phyloP scores from a whole-genome alignment of 2,113 vertebrate species.

The Leptobrachium leishanense region DNA sequence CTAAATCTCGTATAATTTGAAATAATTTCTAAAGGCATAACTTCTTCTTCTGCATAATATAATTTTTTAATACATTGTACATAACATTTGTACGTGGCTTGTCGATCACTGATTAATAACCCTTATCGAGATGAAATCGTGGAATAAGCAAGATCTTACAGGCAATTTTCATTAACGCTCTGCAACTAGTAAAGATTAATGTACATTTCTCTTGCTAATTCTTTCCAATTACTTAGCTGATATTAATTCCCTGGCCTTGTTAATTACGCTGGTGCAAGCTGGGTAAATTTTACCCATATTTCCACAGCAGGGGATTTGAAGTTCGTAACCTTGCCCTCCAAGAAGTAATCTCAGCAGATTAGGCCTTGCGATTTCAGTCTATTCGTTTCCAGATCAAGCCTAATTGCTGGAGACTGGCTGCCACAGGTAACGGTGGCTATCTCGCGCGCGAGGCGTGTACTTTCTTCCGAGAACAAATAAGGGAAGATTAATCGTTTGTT shows the following conservation, averaged over 20 bases:
- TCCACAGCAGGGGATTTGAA: constrained; percentile 75
- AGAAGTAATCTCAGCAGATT: constrained; percentile 74
- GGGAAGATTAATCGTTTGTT: constrained; percentile 98
- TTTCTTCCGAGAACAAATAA: constrained; percentile 80
- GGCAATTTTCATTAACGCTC: constrained; percentile 82
- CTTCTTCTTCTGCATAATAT: too few relatives aligned
- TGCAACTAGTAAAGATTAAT: constrained; percentile 86
- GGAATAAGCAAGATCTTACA: constrained; percentile 55
- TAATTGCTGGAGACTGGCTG: constrained; percentile 86
- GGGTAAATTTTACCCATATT: constrained; percentile 73
- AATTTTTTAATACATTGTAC: too few relatives aligned
- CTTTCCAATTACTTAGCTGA: constrained; percentile 84
- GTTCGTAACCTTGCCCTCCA: constrained; percentile 72
- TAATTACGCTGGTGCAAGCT: constrained; percentile 83
- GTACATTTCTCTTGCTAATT: constrained; percentile 83
- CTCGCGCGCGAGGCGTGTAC: constrained; percentile 68
- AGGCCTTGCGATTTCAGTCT: constrained; percentile 71
- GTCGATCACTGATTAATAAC: too few relatives aligned
- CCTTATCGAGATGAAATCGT: too few relatives aligned
- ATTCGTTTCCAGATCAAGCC: constrained; percentile 80
- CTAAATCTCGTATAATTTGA: too few relatives aligned
- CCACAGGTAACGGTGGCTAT: constrained; percentile 77
- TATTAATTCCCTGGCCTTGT: constrained; percentile 83
- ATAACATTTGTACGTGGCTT: too few relatives aligned
- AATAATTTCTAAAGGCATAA: too few relatives aligned